Evolutionary conservation across 1,140 invertebrate species (phyloP).

Genomic region (Schlechtendalia chinensis): DNA sequence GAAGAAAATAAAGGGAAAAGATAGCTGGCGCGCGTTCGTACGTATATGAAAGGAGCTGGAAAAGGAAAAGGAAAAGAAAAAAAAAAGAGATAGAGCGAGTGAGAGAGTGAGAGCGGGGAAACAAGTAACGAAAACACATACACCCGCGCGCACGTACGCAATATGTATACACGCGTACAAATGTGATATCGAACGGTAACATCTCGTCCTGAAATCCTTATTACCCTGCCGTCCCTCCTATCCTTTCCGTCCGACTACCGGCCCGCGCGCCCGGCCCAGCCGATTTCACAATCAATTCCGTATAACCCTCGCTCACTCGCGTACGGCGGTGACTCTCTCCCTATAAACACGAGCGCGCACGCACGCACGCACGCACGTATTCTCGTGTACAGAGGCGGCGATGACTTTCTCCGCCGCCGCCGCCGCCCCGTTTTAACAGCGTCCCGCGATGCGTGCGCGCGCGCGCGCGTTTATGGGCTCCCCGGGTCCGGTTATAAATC

Average conservation of each 20-base stretch:
- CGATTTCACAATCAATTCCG: conserved; percentile 42
- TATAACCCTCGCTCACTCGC: conserved; percentile 15
- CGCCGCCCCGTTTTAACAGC: conserved; percentile 3
- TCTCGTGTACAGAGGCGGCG: not conserved
- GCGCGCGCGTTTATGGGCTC: conserved; percentile 42
- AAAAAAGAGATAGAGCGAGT: not conserved
- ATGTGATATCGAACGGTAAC: conserved; percentile 30
- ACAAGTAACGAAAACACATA: conserved; percentile 27
- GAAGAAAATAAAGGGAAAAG: no score
- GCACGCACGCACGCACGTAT: not conserved
- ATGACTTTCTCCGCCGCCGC: conserved; percentile 23
- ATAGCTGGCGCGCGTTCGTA: no score
- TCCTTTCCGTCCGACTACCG: not conserved
- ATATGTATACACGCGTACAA: not conserved
- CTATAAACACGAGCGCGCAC: not conserved
- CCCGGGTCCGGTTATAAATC: conserved; percentile 49
- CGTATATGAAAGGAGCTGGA: no score
- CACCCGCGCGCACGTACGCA: no score
- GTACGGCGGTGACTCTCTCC: not conserved
- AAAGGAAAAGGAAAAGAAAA: not conserved
- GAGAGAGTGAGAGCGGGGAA: no score
- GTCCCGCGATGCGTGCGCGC: conserved; percentile 37
- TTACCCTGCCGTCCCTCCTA: conserved; percentile 2
- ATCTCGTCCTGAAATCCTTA: conserved; percentile 44
- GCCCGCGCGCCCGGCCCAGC: not conserved